These are phyloP conservation scores for Idris sp. DNA, from an alignment of 1,140 invertebrate species.

Conservation along the genomic window DNA sequence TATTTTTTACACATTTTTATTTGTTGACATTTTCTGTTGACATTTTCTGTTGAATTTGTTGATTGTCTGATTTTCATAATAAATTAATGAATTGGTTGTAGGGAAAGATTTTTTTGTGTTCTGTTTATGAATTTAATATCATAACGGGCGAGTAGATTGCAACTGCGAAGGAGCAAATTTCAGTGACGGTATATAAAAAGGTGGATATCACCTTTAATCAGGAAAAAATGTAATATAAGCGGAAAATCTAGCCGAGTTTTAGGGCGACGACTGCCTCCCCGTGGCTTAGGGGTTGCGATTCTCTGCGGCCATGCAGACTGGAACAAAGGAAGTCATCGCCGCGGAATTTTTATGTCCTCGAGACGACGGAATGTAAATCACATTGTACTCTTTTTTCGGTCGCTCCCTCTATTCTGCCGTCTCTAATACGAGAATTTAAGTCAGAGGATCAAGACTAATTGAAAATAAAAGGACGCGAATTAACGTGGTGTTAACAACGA, in stretches of 20 bases:
- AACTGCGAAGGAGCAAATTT: constrained; percentile 14
- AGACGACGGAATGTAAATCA: constrained; percentile 77
- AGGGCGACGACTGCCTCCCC: constrained; percentile 55
- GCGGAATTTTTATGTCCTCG: constrained; percentile 77
- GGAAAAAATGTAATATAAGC: constrained; percentile 74
- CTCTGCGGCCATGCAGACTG: constrained; percentile 66
- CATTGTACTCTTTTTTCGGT: constrained; percentile 64
- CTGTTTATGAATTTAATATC: constrained; percentile 2
- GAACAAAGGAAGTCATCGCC: constrained; percentile 78
- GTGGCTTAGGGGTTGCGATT: constrained; percentile 63
- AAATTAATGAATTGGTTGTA: no score
- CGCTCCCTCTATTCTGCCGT: constrained; percentile 38
- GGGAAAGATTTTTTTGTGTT: no score
- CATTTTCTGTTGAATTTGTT: no score
- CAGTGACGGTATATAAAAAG: constrained; percentile 3
- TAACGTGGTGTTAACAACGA: constrained; percentile 13
- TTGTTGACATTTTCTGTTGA: no score
- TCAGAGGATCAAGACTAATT: constrained; percentile 39
- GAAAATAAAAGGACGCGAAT: constrained; percentile 49
- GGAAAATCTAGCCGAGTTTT: constrained; percentile 66
- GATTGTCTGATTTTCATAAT: no score
- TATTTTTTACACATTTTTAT: no score
- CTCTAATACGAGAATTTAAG: no score
- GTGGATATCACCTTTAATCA: constrained; percentile 71
- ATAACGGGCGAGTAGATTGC: neutral